phyloP scores from a whole-genome alignment of 2,888 invertebrate genomes.

The Cosmopolites sordidus region DNA sequence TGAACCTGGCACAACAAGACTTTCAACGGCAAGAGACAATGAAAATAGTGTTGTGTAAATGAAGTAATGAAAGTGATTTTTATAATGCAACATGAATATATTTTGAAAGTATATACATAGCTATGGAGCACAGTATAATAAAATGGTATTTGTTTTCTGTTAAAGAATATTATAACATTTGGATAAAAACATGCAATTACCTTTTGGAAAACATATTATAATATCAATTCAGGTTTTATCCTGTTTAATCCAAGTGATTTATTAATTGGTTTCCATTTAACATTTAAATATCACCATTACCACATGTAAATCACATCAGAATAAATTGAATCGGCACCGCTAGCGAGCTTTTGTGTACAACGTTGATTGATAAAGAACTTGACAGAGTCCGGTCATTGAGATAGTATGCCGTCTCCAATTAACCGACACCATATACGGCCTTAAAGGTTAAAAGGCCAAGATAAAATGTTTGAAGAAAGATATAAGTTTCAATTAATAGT shows the following conservation, averaged over 20 bases:
- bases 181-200: no score
- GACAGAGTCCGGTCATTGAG: constrained; percentile 18
- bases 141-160: no score
- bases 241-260: constrained; percentile 3
- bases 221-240: constrained; percentile 3
- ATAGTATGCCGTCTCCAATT: constrained; percentile 25
- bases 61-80: no score
- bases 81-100: no score
- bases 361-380: constrained; percentile 19
- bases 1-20: no score
- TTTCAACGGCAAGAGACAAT: no score
- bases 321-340: not conserved
- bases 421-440: constrained; percentile 23
- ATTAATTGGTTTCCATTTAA: not conserved
- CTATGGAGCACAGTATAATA: no score
- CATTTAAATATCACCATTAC: not conserved
- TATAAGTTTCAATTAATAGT: constrained; percentile 25
- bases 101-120: no score
- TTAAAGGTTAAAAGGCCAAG: constrained; percentile 22
- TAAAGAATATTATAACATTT: no score
- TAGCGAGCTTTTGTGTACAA: not conserved
- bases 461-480: constrained; percentile 15
- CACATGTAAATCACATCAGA: not conserved
- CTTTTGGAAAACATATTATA: no score
- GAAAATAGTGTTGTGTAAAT: no score